Conservation (phyloP, 2,797 vertebrate genomes). For the Intellagama lesueurii region DNA sequence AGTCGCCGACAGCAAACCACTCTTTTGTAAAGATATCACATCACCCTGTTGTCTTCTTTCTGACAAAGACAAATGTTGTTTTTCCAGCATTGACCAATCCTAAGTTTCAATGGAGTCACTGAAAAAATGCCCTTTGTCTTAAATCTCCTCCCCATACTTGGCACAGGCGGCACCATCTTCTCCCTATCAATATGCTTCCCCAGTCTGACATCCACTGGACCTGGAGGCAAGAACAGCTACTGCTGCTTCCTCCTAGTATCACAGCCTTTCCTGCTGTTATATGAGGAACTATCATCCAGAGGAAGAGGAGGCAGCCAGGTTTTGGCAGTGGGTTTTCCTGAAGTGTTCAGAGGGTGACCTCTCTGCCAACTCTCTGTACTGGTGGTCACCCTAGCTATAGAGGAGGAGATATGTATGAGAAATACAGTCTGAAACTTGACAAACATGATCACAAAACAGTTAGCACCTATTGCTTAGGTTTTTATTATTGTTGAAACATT, state of each 20-base stretch:
- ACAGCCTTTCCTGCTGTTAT: too few relatives aligned
- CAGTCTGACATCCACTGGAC: neutral
- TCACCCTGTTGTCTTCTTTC: neutral
- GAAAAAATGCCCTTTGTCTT: neutral
- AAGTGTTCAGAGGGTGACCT: too few relatives aligned
- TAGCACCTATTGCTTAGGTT: too few relatives aligned
- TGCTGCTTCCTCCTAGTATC: neutral
- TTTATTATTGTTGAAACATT: too few relatives aligned
- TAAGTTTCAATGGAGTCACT: neutral
- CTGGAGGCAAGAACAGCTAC: neutral
- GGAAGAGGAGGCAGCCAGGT: neutral
- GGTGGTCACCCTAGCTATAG: neutral
- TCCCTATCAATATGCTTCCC: neutral
- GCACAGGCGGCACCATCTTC: neutral
- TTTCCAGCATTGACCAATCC: neutral
- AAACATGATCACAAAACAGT: too few relatives aligned
- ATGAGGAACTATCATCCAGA: too few relatives aligned
- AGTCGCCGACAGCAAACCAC: neutral
- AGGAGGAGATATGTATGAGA: neutral
- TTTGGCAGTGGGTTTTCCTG: neutral
- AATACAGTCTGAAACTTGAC: too few relatives aligned
- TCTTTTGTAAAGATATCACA: neutral
- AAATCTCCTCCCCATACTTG: neutral
- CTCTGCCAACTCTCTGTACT: neutral
- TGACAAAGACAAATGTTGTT: neutral